These are phyloP conservation scores for Daktulosphaira vitifoliae DNA, from an alignment of 1,140 invertebrate genomes.

Conservation along the genomic window DNA sequence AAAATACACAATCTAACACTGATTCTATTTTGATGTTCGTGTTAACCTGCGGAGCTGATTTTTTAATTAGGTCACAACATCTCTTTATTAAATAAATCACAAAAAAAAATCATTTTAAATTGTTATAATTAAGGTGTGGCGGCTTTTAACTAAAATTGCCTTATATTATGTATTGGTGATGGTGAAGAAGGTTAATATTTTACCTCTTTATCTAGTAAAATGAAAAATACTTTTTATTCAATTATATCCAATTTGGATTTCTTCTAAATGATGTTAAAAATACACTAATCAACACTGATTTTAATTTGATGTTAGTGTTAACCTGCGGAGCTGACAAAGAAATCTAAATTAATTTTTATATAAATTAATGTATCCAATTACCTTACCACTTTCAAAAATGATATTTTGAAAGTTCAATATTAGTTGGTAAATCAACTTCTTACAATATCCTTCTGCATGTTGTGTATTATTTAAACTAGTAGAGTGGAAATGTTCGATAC, in stretches of 20 bases:
- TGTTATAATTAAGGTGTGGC: too few relatives aligned
- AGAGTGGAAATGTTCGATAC: background rate
- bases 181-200: too few relatives aligned
- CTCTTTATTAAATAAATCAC: too few relatives aligned
- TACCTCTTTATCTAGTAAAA: too few relatives aligned
- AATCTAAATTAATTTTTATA: background rate
- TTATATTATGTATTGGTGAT: too few relatives aligned
- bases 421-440: background rate
- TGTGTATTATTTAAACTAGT: background rate
- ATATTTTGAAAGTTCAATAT: background rate
- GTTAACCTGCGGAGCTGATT: conserved; percentile 21
- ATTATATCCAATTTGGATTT: too few relatives aligned
- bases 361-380: background rate
- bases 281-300: conserved; percentile 5
- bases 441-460: too few relatives aligned
- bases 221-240: too few relatives aligned
- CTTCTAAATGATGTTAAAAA: conserved; percentile 29
- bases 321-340: conserved; percentile 31
- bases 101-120: too few relatives aligned
- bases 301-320: conserved; percentile 8
- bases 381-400: background rate
- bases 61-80: too few relatives aligned
- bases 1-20: background rate
- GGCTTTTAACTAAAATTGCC: too few relatives aligned
- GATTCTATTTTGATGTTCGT: background rate